Base-by-base conservation (phyloP, 1,140 invertebrate species). In the Pararge aegeria region DNA sequence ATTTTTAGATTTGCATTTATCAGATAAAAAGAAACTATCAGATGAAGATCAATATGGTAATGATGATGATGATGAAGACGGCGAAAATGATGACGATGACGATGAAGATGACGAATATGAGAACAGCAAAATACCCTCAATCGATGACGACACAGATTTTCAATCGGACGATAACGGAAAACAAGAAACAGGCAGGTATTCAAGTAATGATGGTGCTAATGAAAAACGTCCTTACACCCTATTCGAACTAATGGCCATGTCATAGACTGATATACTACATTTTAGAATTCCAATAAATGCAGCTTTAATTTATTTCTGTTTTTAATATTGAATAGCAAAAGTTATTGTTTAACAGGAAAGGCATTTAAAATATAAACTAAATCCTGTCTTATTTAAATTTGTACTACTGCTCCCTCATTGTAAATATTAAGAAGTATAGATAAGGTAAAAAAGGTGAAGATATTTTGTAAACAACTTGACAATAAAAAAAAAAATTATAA, bases 211-310 rank as follows among this genome's bases (percentile, higher is more conserved):
- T 30, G 37, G 42, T 67, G 74, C 40, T 66, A 78, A 44, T 70
- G 77, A 56, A 73, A 70, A 52, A 42, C 67, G 66, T 12, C 74
- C 77, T 15, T 78, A 73, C 38, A 83, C 75, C 65, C 77, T 87
- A 61, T 60, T 87, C 70, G 87, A 89, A 76, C 62, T 87, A 71
- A 80, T 89, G 77, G 79, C 81, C 61, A 89, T 87, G 83, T 82
- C 85, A 68, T 89, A 87, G 78, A 85, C 82, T 83, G 76, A 86
- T 60, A 51, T 49, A 24, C 66, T 50, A 65, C 67, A 46, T 48
- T 55, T 70, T 42, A 53, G 55, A 51, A 20, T 46, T 12, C 5
- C 38, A 46, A 20, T 20, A 49, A 53, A 12, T 73, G 68, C 65
- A 77, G 74, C 77, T 81, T 82, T 80, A 82, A 80, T 56, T 53